phyloP scores from a whole-genome alignment of 2,888 invertebrate genomes.

The Melanostoma mellinum region DNA sequence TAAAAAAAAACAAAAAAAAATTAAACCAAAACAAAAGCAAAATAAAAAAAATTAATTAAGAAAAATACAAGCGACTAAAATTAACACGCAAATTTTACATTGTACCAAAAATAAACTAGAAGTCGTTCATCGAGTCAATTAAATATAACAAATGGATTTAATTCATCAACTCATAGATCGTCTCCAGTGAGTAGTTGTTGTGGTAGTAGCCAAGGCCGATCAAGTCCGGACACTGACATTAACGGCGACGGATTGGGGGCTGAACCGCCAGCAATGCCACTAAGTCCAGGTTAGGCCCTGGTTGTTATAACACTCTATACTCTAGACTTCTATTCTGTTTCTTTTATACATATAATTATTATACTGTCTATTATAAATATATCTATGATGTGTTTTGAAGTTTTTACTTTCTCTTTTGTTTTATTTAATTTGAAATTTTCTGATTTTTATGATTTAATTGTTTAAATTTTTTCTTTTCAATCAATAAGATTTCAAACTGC shows the following conservation, averaged over 20 bases:
- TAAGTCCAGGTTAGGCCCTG: slow-evolving; percentile 82
- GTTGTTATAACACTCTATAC: slow-evolving; percentile 74
- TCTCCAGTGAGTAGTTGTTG: slow-evolving; percentile 83
- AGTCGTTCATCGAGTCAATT: slow-evolving; percentile 82
- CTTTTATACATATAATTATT: slow-evolving; percentile 66
- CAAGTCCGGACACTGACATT: slow-evolving; percentile 82
- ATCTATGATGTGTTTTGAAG: slow-evolving; percentile 65
- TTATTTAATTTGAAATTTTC: slow-evolving; percentile 40
- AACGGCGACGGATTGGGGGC: slow-evolving; percentile 76
- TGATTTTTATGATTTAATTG: slow-evolving; percentile 43
- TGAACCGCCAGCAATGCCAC: slow-evolving; percentile 81
- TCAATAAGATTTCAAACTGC: slow-evolving; percentile 49
- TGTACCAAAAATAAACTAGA: slow-evolving; percentile 77
- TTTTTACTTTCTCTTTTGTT: not conserved
- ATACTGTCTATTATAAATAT: slow-evolving; percentile 62
- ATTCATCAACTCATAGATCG: slow-evolving; percentile 82
- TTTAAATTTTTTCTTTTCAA: slow-evolving; percentile 27
- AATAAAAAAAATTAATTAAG: slow-evolving; percentile 78
- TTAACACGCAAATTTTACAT: slow-evolving; percentile 70
- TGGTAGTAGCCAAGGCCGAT: slow-evolving; percentile 82
- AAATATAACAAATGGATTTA: slow-evolving; percentile 82
- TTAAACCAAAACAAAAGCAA: slow-evolving; percentile 77
- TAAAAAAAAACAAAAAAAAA: slow-evolving; percentile 43
- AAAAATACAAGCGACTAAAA: slow-evolving; percentile 59
- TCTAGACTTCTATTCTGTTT: slow-evolving; percentile 69